A percentile compares a stretch with the other conserved stretches of the same genome.
These are phyloP conservation scores for Bolborhynchus lineola DNA, from an alignment of 2,113 vertebrate species.

Conservation along the genomic window DNA sequence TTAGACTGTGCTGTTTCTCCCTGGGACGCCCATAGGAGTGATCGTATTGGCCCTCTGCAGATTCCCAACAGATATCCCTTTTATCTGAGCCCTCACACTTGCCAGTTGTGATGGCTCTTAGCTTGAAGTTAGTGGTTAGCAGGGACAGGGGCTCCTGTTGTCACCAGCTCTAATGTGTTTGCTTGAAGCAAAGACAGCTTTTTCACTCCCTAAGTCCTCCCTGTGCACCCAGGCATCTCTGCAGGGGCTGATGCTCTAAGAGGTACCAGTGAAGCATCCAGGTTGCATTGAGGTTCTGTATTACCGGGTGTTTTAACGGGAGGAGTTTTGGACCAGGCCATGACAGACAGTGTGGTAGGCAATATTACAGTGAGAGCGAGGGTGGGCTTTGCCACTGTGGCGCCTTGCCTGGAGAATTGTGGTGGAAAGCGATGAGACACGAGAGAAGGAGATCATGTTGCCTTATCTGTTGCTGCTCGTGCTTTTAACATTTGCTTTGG, in stretches of 20 bases:
- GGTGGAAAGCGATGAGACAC: background rate
- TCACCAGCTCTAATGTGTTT: background rate
- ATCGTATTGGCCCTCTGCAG: background rate
- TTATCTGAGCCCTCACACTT: background rate
- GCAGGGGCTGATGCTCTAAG: no score
- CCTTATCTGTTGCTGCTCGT: background rate
- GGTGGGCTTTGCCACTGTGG: background rate
- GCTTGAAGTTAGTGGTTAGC: background rate
- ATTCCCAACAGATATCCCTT: background rate
- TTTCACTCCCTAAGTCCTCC: background rate
- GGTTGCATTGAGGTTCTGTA: no score
- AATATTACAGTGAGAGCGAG: rapidly evolving
- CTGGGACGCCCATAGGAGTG: background rate
- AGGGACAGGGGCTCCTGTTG: background rate
- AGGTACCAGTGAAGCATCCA: rapidly evolving
- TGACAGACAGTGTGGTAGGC: rapidly evolving
- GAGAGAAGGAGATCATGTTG: background rate
- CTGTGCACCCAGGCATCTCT: background rate
- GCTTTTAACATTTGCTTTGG: background rate
- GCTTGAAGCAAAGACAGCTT: background rate
- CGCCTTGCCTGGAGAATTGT: background rate
- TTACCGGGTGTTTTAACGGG: background rate
- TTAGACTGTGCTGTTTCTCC: background rate
- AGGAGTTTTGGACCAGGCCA: background rate
- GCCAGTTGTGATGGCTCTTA: background rate